These are phyloP conservation scores for Trisateles emortualis DNA, from an alignment of 2,888 invertebrate species.

Conservation along the genomic window DNA sequence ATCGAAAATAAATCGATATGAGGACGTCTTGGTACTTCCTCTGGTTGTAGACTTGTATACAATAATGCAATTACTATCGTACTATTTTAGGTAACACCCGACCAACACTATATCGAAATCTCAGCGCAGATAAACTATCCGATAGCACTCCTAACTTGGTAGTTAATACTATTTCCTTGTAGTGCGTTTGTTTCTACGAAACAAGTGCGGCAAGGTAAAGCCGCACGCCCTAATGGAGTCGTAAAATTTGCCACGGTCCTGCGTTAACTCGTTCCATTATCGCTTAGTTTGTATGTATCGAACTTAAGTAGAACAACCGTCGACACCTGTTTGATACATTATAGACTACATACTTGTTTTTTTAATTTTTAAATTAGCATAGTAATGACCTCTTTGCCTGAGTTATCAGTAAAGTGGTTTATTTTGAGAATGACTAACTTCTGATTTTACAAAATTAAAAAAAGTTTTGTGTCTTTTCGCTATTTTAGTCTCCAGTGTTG, in stretches of 20 bases:
- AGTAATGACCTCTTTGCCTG: too few species aligned
- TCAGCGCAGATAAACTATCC: slow-evolving; percentile 4
- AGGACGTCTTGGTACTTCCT: too few species aligned
- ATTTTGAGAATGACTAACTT: too few species aligned
- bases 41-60: too few species aligned
- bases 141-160: slow-evolving; percentile 7
- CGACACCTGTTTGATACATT: slow-evolving; percentile 3
- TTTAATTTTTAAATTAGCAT: too few species aligned
- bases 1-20: too few species aligned
- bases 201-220: slow-evolving; percentile 10
- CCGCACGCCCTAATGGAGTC: slow-evolving; percentile 26
- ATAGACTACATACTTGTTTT: not conserved
- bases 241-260: slow-evolving; percentile 32
- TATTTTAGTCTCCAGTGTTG: too few species aligned
- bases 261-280: slow-evolving; percentile 24
- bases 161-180: slow-evolving; percentile 6
- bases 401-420: too few species aligned
- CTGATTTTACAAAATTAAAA: too few species aligned
- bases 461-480: too few species aligned
- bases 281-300: slow-evolving; percentile 23
- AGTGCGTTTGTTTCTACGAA: slow-evolving; percentile 13
- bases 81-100: not conserved
- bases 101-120: not conserved
- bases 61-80: not conserved
- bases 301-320: slow-evolving; percentile 17